Conservation (phyloP, 64 coral and sea anemone species). For the Cladopsammia gracilis region DNA sequence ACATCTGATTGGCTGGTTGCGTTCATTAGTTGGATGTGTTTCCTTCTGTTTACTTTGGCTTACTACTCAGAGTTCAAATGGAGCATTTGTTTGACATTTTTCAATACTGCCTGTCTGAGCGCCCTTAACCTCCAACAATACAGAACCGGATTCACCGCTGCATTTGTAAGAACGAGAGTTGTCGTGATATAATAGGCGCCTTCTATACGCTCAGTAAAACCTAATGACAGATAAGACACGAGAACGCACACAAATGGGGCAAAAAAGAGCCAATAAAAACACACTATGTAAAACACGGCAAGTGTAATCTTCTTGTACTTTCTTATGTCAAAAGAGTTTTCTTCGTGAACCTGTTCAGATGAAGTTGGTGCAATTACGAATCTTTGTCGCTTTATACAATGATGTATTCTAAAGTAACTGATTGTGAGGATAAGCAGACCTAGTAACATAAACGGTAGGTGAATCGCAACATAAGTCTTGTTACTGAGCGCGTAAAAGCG, state of each 20-base stretch:
- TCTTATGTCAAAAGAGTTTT: neutral
- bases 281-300: neutral
- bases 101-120: neutral
- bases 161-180: constrained; percentile 7
- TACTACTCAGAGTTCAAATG: neutral
- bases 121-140: constrained; percentile 32
- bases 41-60: neutral
- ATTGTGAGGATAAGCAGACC: neutral
- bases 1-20: too few species aligned
- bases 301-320: constrained; percentile 38
- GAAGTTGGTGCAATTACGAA: neutral
- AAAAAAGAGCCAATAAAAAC: constrained; percentile 44
- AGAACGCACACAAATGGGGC: constrained; percentile 38
- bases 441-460: constrained; percentile 20
- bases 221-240: neutral
- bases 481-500: neutral
- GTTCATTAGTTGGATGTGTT: too few species aligned
- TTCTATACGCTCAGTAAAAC: neutral
- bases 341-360: neutral
- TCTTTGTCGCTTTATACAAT: constrained; percentile 1
- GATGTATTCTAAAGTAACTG: constrained; percentile 18
- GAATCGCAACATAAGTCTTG: neutral
- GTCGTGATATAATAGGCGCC: constrained; percentile 22
- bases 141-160: constrained; percentile 13
- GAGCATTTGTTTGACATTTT: neutral